phyloP scores from a whole-genome alignment of 2,113 vertebrate genomes.

The Opisthocomus hoazin region DNA sequence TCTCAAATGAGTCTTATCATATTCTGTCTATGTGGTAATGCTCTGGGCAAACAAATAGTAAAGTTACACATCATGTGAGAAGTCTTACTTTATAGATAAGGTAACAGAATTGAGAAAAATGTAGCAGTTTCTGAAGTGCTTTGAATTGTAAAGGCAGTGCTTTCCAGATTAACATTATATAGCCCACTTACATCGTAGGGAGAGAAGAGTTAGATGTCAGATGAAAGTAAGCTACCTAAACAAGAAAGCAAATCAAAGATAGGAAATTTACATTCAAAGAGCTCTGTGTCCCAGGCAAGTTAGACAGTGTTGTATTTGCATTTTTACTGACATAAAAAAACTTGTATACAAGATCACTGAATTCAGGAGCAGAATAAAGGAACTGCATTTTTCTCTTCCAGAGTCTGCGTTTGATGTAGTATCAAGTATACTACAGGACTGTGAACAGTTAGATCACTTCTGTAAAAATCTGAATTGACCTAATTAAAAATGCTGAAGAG shows the following conservation, averaged over 20 bases:
- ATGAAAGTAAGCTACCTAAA: conserved; percentile 60
- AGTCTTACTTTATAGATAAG: neutral
- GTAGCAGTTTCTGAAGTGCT: neutral
- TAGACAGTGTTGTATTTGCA: conserved; percentile 59
- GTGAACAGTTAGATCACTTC: neutral
- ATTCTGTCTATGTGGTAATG: neutral
- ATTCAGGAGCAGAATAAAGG: conserved; percentile 32
- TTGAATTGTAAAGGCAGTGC: conserved; percentile 3
- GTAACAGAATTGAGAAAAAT: conserved; percentile 5
- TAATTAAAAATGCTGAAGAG: conserved; percentile 36
- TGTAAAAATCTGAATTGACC: conserved; percentile 7
- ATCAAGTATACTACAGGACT: neutral
- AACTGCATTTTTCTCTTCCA: neutral
- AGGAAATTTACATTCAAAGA: conserved; percentile 54
- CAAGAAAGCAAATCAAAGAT: conserved; percentile 63
- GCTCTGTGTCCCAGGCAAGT: conserved; percentile 48
- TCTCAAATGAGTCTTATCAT: neutral
- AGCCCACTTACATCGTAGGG: neutral
- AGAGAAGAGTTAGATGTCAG: conserved; percentile 34
- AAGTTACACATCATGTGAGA: neutral
- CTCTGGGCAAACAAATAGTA: neutral
- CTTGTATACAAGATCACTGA: conserved; percentile 53
- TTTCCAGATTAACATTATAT: conserved; percentile 17
- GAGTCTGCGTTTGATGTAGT: conserved; percentile 38
- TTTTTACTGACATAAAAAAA: conserved; percentile 56